Conservation (phyloP, 2,888 invertebrate genomes). For the Cataglyphis cursor region DNA sequence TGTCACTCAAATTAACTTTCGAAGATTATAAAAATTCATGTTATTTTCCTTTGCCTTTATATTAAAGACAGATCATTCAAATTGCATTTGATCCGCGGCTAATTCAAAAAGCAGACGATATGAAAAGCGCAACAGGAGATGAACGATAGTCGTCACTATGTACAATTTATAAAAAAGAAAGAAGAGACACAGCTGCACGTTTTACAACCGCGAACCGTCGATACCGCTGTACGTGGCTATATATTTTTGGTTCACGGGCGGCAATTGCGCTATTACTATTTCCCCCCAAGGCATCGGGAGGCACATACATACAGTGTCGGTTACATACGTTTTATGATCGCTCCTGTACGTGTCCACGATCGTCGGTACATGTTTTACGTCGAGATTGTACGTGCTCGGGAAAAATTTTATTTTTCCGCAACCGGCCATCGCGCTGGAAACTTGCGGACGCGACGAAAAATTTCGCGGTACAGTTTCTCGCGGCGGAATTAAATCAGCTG, state of each 20-base stretch:
- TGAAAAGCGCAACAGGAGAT: conserved; percentile 28
- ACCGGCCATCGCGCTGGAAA: conserved; percentile 25
- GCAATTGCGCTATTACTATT: conserved; percentile 63
- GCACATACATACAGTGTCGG: conserved; percentile 30
- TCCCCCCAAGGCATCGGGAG: conserved; percentile 55
- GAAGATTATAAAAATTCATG: background rate
- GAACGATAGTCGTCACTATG: conserved; percentile 35
- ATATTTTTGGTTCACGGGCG: conserved; percentile 51
- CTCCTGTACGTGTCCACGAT: conserved; percentile 64
- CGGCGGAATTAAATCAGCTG: conserved; percentile 41
- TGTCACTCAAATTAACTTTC: background rate
- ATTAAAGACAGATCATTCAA: conserved; percentile 15
- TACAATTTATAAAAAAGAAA: conserved; percentile 42
- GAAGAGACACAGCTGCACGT: conserved; percentile 39
- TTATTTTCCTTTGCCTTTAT: background rate
- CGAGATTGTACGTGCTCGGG: conserved; percentile 56
- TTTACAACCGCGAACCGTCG: conserved; percentile 59
- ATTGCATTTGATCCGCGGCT: conserved; percentile 13
- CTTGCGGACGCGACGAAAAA: conserved; percentile 50
- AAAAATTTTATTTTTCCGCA: conserved; percentile 52
- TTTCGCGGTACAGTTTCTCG: conserved; percentile 39
- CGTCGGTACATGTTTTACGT: conserved; percentile 60
- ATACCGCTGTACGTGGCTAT: conserved; percentile 46
- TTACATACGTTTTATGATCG: conserved; percentile 68
- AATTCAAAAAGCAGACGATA: conserved; percentile 33